Evolutionary conservation across 1,140 invertebrate species (phyloP).

Genomic region (Megalopta genalis): DNA sequence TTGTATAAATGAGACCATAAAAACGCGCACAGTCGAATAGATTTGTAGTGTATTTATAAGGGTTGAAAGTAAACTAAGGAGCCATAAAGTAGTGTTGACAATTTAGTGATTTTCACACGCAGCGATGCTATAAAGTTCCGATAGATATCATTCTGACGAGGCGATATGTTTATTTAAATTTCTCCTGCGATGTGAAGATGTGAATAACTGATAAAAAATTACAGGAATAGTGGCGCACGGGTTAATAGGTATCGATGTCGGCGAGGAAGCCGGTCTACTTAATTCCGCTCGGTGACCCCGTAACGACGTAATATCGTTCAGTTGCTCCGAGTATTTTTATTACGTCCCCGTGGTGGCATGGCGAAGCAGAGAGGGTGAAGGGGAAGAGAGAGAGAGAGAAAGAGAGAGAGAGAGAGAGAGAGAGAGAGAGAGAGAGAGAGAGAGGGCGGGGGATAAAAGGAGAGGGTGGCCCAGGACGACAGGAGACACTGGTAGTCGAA

Average conservation of each 20-base stretch:
- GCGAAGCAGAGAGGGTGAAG: not conserved
- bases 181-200: no score
- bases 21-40: no score
- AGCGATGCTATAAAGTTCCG: no score
- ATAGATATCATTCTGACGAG: no score
- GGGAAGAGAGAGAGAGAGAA: not conserved
- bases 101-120: no score
- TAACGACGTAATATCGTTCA: slow-evolving; percentile 73
- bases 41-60: no score
- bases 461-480: slow-evolving; percentile 21
- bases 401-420: not conserved
- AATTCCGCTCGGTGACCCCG: slow-evolving; percentile 56
- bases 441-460: no score
- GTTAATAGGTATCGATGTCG: slow-evolving; percentile 13
- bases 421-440: not conserved
- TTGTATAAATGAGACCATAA: no score
- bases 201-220: not conserved
- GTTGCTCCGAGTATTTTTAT: slow-evolving; percentile 76
- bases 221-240: not conserved
- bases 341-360: slow-evolving; percentile 47
- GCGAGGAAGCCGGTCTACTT: slow-evolving; percentile 30
- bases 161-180: no score
- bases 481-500: slow-evolving; percentile 47
- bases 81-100: no score
- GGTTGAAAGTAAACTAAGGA: no score